Evolutionary conservation across 2,797 vertebrate species (phyloP).

Genomic region (Molossus alvarezi): DNA sequence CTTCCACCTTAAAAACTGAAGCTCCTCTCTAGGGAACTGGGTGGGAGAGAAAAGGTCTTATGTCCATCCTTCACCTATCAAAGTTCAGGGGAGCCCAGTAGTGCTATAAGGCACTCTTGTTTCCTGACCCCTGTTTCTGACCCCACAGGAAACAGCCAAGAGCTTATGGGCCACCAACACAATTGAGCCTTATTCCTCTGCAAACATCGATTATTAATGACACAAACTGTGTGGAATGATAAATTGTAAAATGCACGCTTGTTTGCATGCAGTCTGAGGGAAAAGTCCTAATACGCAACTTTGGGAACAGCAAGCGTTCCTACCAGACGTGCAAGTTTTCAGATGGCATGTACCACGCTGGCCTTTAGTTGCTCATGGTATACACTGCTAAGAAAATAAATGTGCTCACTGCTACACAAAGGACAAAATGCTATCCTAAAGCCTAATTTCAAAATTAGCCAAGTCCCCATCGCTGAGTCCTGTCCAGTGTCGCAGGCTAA

Average conservation of each 20-base stretch:
- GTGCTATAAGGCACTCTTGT: slow-evolving; percentile 46
- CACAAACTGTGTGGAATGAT: slow-evolving; percentile 45
- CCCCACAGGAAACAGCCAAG: slow-evolving; percentile 61
- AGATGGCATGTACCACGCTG: not conserved
- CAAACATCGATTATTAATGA: slow-evolving; percentile 74
- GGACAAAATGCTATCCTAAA: slow-evolving; percentile 54
- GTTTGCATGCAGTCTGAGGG: slow-evolving; percentile 51
- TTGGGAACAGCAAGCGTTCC: slow-evolving; percentile 26
- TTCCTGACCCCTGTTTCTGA: slow-evolving; percentile 69
- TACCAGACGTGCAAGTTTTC: not conserved
- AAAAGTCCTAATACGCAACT: slow-evolving; percentile 31
- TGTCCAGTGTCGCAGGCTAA: not conserved
- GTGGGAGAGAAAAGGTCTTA: not conserved
- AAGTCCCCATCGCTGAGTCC: not conserved
- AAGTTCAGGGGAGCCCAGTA: not conserved
- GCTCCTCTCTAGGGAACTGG: not conserved
- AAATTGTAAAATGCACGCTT: slow-evolving; percentile 62
- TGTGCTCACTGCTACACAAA: not conserved
- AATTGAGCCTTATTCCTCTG: slow-evolving; percentile 42
- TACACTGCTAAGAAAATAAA: slow-evolving; percentile 56
- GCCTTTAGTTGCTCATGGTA: not conserved
- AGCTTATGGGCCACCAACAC: slow-evolving; percentile 62
- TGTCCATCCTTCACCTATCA: not conserved
- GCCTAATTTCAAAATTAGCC: not conserved
- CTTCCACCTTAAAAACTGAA: slow-evolving; percentile 1